Evolutionary conservation across 2,113 vertebrate genomes (phyloP), one percentile per base, ranked within the genome.

Genomic region (Gambusia affinis): DNA sequence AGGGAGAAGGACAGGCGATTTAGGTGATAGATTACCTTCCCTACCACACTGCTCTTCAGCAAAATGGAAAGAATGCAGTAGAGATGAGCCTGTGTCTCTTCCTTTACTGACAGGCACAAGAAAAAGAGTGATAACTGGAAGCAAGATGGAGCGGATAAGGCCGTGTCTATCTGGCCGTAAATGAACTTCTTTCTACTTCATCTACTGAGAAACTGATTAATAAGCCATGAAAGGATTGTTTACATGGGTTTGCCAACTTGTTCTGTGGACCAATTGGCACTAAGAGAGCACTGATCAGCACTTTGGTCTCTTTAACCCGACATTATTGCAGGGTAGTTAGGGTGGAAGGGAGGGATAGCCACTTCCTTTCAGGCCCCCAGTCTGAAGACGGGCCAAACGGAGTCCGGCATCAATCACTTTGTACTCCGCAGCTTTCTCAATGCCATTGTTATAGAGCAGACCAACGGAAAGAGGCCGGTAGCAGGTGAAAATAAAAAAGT

Each of bases 401-500:
- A 94, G 88, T 87, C 85, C 77, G 79, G 89, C 92, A 95, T 94
- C 89, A 95, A 93, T 95, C 93, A 94, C 81, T 76, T 76, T 88
- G 88, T 84, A 87, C 91, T 93, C 86, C 78, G 60, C 85, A 72
- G 88, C 88, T 89, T 91, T 93, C 89, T 91, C 90, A 85, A 82
- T 79, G 60, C 92, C 91, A 95, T 94, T 95, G 94, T 95, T 95
- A 92, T 87, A 93, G 89, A 92, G 91, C 92, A 93, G 92, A 89
- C 80, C 88, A 92, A 84, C 91, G 93, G 94, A 94, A 95, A 93
- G 90, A 93, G 94, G 91, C 90, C 91, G 78, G 90, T 85, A 93
- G 87, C 94, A 95, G 94, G 94, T 95, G 93, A 93, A 95, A 94
- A 94, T 93, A 90, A 90, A 92, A 94, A 88, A 80, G 81, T 76